Percentiles rank a stretch among this genome's conserved stretches.
phyloP scores from a whole-genome alignment of 1,140 invertebrate genomes.

The Penaeus indicus region DNA sequence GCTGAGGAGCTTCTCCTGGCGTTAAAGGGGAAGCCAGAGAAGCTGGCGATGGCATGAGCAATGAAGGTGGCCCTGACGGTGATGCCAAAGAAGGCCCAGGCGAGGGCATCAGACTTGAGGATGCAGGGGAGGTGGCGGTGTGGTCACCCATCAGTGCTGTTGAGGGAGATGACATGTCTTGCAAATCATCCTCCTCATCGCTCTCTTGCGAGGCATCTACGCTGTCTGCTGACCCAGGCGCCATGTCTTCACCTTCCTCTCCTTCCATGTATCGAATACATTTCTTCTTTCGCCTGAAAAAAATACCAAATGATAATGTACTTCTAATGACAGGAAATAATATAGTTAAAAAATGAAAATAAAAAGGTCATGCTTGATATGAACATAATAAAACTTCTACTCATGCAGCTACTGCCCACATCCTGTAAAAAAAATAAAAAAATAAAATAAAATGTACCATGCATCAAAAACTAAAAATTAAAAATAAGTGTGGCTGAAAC shows the following conservation, averaged over 20 bases:
- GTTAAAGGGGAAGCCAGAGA: conserved; percentile 64
- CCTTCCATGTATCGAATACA: conserved; percentile 92
- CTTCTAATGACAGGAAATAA: conserved; percentile 15
- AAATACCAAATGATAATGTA: conserved; percentile 41
- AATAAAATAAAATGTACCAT: conserved; percentile 53
- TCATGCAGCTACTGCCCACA: conserved; percentile 65
- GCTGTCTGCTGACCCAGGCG: conserved; percentile 61
- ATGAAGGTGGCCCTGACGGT: conserved; percentile 64
- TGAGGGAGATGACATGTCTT: conserved; percentile 64
- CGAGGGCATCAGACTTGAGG: conserved; percentile 65
- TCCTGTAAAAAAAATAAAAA: conserved; percentile 63
- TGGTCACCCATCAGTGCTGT: conserved; percentile 59
- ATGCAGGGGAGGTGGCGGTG: conserved; percentile 64
- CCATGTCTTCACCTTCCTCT: conserved; percentile 62
- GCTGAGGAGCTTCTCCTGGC: conserved; percentile 63
- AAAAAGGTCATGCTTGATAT: conserved; percentile 47
- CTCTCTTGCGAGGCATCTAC: conserved; percentile 67
- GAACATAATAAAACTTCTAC: conserved; percentile 56
- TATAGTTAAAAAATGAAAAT: conserved; percentile 34
- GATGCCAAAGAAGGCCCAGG: conserved; percentile 65
- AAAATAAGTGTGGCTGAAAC: conserved; percentile 48
- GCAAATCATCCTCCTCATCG: conserved; percentile 62
- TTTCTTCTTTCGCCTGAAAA: conserved; percentile 96
- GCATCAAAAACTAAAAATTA: conserved; percentile 58
- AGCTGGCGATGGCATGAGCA: conserved; percentile 64